Evolutionary conservation across 1,140 invertebrate species (phyloP), one percentile per base, ranked within the genome.

Genomic region (Hydropsyche tenuis): DNA sequence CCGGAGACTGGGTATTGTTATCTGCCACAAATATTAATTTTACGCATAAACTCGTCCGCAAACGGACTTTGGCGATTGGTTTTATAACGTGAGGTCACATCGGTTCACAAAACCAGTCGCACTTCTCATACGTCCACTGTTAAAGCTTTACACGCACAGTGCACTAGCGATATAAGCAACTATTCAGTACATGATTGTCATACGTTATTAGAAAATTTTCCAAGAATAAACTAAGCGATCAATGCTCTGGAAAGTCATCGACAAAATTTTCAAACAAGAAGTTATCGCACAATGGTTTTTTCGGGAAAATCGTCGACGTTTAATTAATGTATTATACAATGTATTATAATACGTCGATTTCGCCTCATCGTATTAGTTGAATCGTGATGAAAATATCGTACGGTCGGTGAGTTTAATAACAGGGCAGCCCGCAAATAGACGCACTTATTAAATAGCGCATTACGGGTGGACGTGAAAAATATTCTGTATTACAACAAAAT

Each of bases 391-490:
- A 60, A 60, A 60, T 18, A 60, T 60, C 56, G 14, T 20, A 18
- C 7, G 18, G 56, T 60, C 23, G 11, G 18, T 25, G 22, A 11
- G 9, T 2, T 11, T 60, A 60, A 60, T 60, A 60, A 60, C 56
- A 60, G 56, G 23, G 22, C 23, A 12, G 23, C 45, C 23, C 22
- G 56, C 56, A 60, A 60, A 60, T 60, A 60, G 56, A 60, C 56
- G 14, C 56, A 60, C 56, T 25, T 60, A 27, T 60, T 60, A 60
- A 60, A 60, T 60, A 60, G 56, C 56, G 48, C 48, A 53, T 53
- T 53, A 53, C 20, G 11, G 23, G 3, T 37, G 56, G 56, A 14
- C 56, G 56, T 48, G 45, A 48, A 48, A 48, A 48, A 48, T 48
- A 48, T 16, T 12, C 16, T 7, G 16, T 14, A 60, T 37, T 37